Evolutionary conservation across 2,888 invertebrate genomes (phyloP), one percentile per base, ranked within the genome.

Genomic region (Gerris lacustris): DNA sequence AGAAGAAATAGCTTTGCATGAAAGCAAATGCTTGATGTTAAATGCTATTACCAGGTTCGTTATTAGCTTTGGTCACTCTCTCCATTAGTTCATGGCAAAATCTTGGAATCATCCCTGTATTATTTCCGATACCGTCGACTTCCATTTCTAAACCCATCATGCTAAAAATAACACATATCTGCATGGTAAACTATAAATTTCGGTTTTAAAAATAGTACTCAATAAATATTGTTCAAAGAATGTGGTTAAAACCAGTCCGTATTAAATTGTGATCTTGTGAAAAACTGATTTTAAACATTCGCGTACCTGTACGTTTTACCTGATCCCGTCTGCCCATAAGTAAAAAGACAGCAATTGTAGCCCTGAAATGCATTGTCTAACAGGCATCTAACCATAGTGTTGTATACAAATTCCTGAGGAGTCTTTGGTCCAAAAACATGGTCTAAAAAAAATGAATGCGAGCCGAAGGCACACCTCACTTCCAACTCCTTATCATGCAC

Each of bases 301-400:
- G 31, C 6, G 74, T 73, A 83, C 83, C 82, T 90, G 80, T 89
- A 90, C 77, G 89, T 90, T 80, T 91, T 91, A 0, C 91, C 92
- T 64, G 90, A 90, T 0, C 91, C 91, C 0, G 91, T 92, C 80
- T 92, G 92, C 0, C 92, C 92, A 78, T 92, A 92, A 6, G 91
- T 91, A 80, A 92, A 90, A 11, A 92, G 82, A 76, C 91, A 91
- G 0, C 88, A 88, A 79, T 91, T 92, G 78, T 91, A 91, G 0
- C 92, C 91, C 75, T 88, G 86, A 76, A 90, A 88, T 0, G 89
- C 89, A 77, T 86, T 87, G 66, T 86, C 86, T 15, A 91, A 82
- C 69, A 91, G 79, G 0, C 90, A 90, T 73, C 84, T 80, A 0
- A 87, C 90, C 74, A 90, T 84, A 15, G 81, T 82, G 11, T 81